These are phyloP conservation scores for Catharus ustulatus DNA, from an alignment of 2,797 vertebrate species.

Conservation along the genomic window DNA sequence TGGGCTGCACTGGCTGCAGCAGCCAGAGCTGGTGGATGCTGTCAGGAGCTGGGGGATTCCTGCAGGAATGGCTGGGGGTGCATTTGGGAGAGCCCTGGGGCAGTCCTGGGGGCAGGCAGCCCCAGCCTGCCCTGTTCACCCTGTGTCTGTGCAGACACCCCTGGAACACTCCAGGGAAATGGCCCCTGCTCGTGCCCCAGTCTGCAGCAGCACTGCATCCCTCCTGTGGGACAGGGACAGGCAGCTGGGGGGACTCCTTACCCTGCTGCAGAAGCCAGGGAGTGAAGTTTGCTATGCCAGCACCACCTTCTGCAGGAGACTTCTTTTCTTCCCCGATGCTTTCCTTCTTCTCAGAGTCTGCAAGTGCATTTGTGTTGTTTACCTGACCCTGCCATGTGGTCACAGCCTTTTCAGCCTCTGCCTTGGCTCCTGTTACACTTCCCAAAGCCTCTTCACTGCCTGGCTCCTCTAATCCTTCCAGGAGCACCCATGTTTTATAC, in stretches of 20 bases:
- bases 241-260: accelerated
- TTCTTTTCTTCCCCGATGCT: background rate
- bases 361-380: background rate
- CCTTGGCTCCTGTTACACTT: background rate
- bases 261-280: background rate
- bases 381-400: background rate
- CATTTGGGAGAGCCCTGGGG: background rate
- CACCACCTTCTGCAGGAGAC: background rate
- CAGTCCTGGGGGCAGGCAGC: background rate
- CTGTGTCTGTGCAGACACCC: background rate
- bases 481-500: slow-evolving; percentile 52
- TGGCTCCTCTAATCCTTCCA: background rate
- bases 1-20: background rate
- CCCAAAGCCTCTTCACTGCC: background rate
- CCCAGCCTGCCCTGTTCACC: background rate
- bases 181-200: background rate
- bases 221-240: background rate
- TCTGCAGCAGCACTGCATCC: background rate
- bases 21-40: background rate
- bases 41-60: background rate
- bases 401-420: slow-evolving; percentile 24
- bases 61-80: background rate
- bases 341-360: background rate
- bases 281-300: background rate
- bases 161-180: background rate